Percentiles rank a stretch among this genome's conserved stretches.
Evolutionary conservation across 64 coral and sea anemone species (phyloP).

Genomic region (Pachyseris speciosa): DNA sequence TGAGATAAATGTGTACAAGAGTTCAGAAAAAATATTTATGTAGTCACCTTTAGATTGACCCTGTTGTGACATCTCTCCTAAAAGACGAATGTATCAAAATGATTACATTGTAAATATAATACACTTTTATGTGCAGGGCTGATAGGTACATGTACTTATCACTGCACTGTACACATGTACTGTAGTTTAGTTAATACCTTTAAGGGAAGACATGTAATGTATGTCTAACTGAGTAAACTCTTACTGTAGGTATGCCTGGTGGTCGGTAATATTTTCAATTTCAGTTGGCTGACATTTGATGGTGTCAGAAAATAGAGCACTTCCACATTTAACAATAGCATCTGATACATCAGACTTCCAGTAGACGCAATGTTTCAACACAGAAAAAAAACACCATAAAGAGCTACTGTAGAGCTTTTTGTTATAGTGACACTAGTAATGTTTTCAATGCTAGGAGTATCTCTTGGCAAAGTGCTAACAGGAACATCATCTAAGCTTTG

Average conservation of each 20-base stretch:
- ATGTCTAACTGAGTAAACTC: not conserved
- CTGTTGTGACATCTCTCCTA: slow-evolving; percentile 24
- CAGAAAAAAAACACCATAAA: too few species aligned
- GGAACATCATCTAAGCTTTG: too few species aligned
- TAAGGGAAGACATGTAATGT: not conserved
- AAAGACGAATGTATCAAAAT: not conserved
- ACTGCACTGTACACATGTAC: not conserved
- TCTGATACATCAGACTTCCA: too few species aligned
- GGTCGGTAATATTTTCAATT: slow-evolving; percentile 21
- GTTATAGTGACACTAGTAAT: too few species aligned
- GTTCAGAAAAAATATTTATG: not conserved
- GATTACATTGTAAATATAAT: slow-evolving; percentile 17
- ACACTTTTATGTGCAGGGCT: not conserved
- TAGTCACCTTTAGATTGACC: slow-evolving; percentile 15
- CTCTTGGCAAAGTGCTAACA: too few species aligned
- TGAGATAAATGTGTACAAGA: not conserved
- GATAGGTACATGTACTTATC: slow-evolving; percentile 19
- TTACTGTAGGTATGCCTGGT: not conserved
- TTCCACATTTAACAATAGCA: too few species aligned
- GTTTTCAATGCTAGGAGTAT: too few species aligned
- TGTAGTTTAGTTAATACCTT: slow-evolving; percentile 1
- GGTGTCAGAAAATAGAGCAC: too few species aligned
- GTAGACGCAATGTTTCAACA: too few species aligned
- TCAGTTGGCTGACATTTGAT: too few species aligned
- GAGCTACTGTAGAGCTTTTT: too few species aligned